Base-by-base conservation (phyloP, 2,888 invertebrate genomes). In the Synergus gifuensis region DNA sequence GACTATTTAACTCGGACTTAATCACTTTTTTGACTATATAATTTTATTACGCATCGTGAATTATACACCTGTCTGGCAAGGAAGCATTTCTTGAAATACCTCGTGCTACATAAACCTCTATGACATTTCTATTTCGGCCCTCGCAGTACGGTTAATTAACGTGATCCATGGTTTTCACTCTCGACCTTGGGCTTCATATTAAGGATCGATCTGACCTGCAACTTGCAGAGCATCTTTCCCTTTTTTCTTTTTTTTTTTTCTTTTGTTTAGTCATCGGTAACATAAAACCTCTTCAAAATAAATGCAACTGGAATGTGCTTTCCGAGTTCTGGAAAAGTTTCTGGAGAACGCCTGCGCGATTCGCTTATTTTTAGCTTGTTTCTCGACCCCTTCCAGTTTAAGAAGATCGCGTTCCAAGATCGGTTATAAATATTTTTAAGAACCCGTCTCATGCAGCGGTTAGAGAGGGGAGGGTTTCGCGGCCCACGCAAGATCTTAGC, bases 361-460 rank as follows among this genome's bases (percentile, higher is more conserved):
- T 79, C 78, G 28, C 44, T 82, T 87, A 88, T 88, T 87, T 87
- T 86, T 83, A 86, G 86, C 82, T 44, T 44, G n/a, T 84, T 83
- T 82, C 80, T 76, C 81, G 42, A 81, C 77, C 67, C 78, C 54
- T 73, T 73, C 73, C 73, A 73, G 83, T 84, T 84, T 81, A 85
- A 12, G 54, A 83, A 82, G 84, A 85, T 84, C 84, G 81, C 83
- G 84, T 83, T 85, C 85, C 85, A 82, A 87, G 89, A 90, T 89
- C 88, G 89, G 91, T 91, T 92, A 92, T 92, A 92, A 92, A 91
- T 92, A 92, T 92, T 92, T 91, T 90, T 90, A 88, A 88, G 84
- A 83, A 83, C 76, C 93, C 93, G 93, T 91, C 79, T 76, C 62
- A 60, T 69, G n/a, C 64, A 78, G 78, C 22, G 78, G 79, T 54